phyloP scores from a whole-genome alignment of 53 echinoderm and acorn worm species.

The Antedon mediterranea region DNA sequence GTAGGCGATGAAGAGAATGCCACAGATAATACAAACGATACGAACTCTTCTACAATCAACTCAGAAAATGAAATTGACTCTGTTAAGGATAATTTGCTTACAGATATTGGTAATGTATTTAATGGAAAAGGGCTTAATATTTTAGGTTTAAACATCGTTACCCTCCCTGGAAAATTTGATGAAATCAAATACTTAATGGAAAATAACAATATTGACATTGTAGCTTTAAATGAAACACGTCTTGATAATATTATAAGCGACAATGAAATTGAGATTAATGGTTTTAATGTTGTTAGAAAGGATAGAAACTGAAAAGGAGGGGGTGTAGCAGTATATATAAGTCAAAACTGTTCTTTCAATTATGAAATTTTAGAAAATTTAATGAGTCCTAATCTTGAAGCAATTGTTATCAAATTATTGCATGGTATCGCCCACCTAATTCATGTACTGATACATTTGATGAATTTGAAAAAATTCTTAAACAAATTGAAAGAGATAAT shows the following conservation, averaged over 20 bases:
- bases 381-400: background rate
- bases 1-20: background rate
- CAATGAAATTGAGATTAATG: background rate
- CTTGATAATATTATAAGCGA: background rate
- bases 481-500: background rate
- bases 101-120: background rate
- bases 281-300: background rate
- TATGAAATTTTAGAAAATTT: background rate
- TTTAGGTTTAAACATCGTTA: background rate
- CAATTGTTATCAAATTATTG: background rate
- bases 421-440: background rate
- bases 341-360: background rate
- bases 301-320: background rate
- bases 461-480: background rate
- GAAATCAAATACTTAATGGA: background rate
- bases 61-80: background rate
- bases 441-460: background rate
- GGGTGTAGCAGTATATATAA: background rate
- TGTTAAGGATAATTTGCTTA: background rate
- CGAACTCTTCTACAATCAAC: background rate
- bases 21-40: background rate
- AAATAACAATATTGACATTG: background rate
- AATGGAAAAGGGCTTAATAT: background rate
- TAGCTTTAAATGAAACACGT: background rate
- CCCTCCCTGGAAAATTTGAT: background rate